These are phyloP conservation scores for Eulemur albifrons DNA, from an alignment of 2,797 vertebrate species.

Conservation along the genomic window DNA sequence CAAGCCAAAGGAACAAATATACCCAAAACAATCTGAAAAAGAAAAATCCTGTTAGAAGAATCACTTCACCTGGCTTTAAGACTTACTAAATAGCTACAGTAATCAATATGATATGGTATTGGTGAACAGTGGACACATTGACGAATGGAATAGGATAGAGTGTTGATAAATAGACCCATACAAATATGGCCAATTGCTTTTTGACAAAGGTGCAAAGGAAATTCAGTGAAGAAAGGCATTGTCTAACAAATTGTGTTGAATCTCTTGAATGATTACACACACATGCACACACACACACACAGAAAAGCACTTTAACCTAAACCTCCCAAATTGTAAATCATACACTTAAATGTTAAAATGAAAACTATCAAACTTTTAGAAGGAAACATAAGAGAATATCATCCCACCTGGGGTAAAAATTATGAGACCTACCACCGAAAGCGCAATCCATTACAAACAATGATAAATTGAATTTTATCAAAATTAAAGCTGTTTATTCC, in stretches of 20 bases:
- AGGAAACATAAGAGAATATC: background rate
- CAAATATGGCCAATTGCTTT: background rate
- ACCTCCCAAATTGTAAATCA: too few species aligned
- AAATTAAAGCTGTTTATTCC: background rate
- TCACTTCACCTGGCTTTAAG: background rate
- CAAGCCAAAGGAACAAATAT: background rate
- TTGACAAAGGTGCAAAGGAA: background rate
- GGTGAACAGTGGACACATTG: accelerated
- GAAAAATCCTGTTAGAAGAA: background rate
- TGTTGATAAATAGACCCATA: background rate
- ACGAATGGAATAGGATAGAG: background rate
- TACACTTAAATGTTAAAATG: background rate
- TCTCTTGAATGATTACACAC: too few species aligned
- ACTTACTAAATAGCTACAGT: background rate
- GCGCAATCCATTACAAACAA: background rate
- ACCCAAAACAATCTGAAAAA: background rate
- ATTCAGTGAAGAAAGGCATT: background rate
- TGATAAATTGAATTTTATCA: background rate
- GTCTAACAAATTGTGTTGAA: background rate
- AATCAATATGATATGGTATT: background rate
- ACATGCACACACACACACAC: background rate
- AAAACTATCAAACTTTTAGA: background rate
- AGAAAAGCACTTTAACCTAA: background rate
- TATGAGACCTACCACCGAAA: background rate
- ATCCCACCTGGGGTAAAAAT: background rate